Conservation (phyloP, 2,113 vertebrate species). For the Cygnus atratus region DNA sequence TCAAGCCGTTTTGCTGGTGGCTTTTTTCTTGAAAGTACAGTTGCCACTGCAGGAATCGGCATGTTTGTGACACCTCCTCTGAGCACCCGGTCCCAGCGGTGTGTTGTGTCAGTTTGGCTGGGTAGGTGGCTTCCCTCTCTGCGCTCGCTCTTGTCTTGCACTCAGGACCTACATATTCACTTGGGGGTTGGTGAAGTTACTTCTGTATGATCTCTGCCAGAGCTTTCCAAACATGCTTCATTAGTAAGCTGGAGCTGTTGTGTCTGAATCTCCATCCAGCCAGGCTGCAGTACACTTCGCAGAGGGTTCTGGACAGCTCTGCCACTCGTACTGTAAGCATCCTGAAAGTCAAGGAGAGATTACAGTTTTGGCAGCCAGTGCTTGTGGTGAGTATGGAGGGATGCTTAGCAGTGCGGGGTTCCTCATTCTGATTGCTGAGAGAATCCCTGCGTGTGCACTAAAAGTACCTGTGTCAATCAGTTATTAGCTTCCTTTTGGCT, state of each 20-base stretch:
- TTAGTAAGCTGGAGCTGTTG: background rate
- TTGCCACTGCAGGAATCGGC: background rate
- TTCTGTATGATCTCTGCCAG: background rate
- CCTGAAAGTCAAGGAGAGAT: background rate
- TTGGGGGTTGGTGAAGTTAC: fast-evolving
- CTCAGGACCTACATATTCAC: background rate
- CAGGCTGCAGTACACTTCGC: background rate
- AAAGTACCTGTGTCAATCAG: background rate
- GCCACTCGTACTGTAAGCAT: background rate
- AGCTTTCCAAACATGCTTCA: background rate
- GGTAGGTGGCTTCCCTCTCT: background rate
- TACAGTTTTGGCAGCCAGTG: fast-evolving
- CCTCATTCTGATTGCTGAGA: background rate
- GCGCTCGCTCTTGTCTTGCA: background rate
- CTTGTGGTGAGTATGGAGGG: background rate
- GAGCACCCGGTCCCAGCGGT: background rate
- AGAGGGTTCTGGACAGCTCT: fast-evolving
- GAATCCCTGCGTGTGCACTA: background rate
- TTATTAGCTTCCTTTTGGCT: background rate
- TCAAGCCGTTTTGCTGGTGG: background rate
- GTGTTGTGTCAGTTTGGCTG: fast-evolving
- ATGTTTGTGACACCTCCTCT: background rate
- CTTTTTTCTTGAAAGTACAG: background rate
- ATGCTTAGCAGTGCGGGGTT: background rate
- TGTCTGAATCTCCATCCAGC: background rate